Conservation (phyloP, 2,797 vertebrate genomes). For the Oophaga sylvatica region DNA sequence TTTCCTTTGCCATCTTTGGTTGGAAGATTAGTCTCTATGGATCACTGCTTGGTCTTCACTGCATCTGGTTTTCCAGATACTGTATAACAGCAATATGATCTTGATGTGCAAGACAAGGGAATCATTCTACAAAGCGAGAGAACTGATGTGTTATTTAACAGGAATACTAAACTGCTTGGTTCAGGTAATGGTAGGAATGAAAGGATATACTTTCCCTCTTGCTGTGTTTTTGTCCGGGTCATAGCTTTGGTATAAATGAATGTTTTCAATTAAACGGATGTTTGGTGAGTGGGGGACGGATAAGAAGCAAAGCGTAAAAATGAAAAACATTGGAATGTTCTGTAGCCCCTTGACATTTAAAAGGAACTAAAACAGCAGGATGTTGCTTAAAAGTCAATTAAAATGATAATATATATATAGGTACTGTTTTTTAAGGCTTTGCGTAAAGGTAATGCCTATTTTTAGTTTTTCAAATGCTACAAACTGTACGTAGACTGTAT, state of each 20-base stretch:
- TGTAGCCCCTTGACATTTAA: constrained; percentile 41
- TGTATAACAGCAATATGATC: constrained; percentile 45
- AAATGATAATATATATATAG: constrained; percentile 2
- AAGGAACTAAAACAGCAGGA: constrained; percentile 44
- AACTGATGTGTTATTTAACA: constrained; percentile 60
- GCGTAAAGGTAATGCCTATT: background rate
- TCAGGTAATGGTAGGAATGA: constrained; percentile 43
- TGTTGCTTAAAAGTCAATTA: background rate
- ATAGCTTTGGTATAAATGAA: constrained; percentile 56
- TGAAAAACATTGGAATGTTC: constrained; percentile 34
- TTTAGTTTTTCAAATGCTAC: background rate
- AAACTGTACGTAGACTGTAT: background rate
- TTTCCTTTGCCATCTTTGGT: constrained; percentile 37
- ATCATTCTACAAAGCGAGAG: constrained; percentile 48
- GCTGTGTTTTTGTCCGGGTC: constrained; percentile 55
- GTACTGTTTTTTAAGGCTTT: constrained; percentile 1
- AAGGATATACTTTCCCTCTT: constrained; percentile 35
- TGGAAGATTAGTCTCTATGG: background rate
- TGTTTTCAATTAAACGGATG: constrained; percentile 56
- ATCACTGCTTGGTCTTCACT: constrained; percentile 25
- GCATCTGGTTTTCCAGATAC: background rate
- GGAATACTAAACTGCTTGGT: constrained; percentile 59
- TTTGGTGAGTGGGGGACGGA: constrained; percentile 33
- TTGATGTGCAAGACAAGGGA: constrained; percentile 40
- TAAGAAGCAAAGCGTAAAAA: constrained; percentile 35